phyloP scores from a whole-genome alignment of 2,888 invertebrate species.

The Hedya salicella region DNA sequence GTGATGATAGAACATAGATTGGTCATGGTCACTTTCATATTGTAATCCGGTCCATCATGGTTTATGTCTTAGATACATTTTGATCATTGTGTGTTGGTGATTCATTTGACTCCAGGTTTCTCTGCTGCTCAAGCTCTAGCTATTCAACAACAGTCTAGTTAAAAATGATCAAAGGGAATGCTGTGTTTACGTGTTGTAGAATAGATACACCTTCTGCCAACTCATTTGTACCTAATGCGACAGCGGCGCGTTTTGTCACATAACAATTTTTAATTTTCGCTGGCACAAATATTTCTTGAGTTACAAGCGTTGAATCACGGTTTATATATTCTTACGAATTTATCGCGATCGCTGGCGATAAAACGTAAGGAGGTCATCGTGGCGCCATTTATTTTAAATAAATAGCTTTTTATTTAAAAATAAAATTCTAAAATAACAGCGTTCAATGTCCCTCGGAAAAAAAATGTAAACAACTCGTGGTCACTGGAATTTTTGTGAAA shows the following conservation, averaged over 20 bases:
- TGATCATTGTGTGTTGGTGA: too few species aligned
- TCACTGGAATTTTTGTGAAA: slow-evolving; percentile 12
- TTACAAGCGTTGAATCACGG: slow-evolving; percentile 59
- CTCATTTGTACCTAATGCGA: slow-evolving; percentile 11
- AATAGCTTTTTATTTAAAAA: slow-evolving; percentile 57
- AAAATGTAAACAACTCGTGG: slow-evolving; percentile 44
- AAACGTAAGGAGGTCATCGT: slow-evolving; percentile 76
- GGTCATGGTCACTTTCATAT: too few species aligned
- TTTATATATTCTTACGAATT: slow-evolving; percentile 68
- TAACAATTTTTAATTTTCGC: slow-evolving; percentile 34
- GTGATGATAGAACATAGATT: too few species aligned
- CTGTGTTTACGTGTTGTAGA: not conserved
- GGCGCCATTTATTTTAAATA: slow-evolving; percentile 61
- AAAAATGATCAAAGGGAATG: not conserved
- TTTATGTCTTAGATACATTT: too few species aligned
- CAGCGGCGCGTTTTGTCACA: not conserved
- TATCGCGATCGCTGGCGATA: slow-evolving; percentile 70
- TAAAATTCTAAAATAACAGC: slow-evolving; percentile 47
- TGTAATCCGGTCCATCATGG: too few species aligned
- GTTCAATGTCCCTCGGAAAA: slow-evolving; percentile 48
- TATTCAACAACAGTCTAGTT: too few species aligned
- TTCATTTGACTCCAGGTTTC: too few species aligned
- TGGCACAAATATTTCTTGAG: slow-evolving; percentile 70
- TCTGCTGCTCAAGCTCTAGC: too few species aligned
- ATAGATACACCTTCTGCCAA: not conserved